Evolutionary conservation across 2,113 vertebrate genomes (phyloP).

Genomic region (Dipodomys spectabilis): DNA sequence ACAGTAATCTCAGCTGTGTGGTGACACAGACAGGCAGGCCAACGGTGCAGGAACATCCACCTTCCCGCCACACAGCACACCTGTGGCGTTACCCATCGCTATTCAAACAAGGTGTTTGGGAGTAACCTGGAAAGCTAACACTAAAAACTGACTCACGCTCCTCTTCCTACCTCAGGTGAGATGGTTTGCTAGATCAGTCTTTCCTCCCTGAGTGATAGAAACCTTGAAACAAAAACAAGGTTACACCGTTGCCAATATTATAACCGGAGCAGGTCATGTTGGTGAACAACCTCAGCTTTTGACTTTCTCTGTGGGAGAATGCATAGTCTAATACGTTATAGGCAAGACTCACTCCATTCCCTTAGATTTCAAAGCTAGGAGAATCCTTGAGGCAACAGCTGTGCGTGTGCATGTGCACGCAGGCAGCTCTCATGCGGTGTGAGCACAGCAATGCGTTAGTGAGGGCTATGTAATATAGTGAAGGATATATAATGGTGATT

Average conservation of each 20-base stretch:
- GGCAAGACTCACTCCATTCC: not conserved
- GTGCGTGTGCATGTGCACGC: not conserved
- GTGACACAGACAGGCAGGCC: constrained; percentile 52
- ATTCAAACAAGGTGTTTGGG: not conserved
- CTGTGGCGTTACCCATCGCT: not conserved
- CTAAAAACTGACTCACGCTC: not conserved
- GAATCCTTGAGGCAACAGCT: not conserved
- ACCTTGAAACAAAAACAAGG: constrained; percentile 11
- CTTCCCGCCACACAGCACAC: not conserved
- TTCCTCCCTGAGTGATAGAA: constrained; percentile 27
- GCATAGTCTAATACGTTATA: not conserved
- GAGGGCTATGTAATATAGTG: not conserved
- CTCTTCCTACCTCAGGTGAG: not conserved
- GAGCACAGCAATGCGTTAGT: not conserved
- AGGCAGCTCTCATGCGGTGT: not conserved
- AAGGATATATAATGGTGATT: not conserved
- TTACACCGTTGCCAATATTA: not conserved
- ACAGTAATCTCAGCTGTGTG: constrained; percentile 38
- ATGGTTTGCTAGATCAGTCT: not conserved
- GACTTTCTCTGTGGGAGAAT: not conserved
- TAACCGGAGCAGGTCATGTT: not conserved
- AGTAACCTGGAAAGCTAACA: constrained; percentile 25
- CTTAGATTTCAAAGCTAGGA: constrained; percentile 1
- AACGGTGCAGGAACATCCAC: not conserved
- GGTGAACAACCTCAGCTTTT: not conserved